phyloP scores from a whole-genome alignment of 37 sponge, comb jelly and placozoan species.

The Beroe forskalii region DNA sequence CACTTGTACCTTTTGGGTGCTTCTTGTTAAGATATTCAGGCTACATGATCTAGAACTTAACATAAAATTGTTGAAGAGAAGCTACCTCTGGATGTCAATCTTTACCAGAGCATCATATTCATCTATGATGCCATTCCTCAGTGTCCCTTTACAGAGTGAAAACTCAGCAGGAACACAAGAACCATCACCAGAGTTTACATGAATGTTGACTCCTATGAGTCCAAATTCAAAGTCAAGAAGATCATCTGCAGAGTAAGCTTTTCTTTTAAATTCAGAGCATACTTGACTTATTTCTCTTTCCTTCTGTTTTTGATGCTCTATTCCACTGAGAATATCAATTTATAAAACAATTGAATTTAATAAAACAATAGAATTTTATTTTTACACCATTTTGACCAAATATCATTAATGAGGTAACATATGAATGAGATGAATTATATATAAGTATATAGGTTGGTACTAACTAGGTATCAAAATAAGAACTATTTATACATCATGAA shows the following conservation, averaged over 20 bases:
- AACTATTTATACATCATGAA: too few relatives aligned
- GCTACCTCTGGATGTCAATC: background rate
- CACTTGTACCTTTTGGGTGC: too few relatives aligned
- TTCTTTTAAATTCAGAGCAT: background rate
- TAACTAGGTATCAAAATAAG: too few relatives aligned
- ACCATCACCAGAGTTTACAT: slow-evolving; percentile 1
- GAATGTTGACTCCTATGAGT: background rate
- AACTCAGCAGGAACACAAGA: slow-evolving; percentile 40
- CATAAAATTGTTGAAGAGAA: too few relatives aligned
- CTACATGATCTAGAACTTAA: too few relatives aligned
- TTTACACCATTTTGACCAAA: too few relatives aligned
- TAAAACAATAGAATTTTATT: too few relatives aligned
- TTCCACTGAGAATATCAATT: background rate
- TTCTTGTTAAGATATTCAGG: too few relatives aligned
- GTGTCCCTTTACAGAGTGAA: background rate
- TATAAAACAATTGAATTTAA: background rate
- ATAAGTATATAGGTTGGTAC: too few relatives aligned
- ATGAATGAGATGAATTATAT: too few relatives aligned
- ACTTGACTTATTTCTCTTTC: background rate
- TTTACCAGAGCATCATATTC: background rate
- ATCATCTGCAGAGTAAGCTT: background rate
- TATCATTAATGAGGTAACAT: too few relatives aligned
- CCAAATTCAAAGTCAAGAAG: background rate
- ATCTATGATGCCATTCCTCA: background rate
- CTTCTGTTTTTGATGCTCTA: background rate